Evolutionary conservation across 2,797 vertebrate species (phyloP).

Genomic region (Acanthornis magna): DNA sequence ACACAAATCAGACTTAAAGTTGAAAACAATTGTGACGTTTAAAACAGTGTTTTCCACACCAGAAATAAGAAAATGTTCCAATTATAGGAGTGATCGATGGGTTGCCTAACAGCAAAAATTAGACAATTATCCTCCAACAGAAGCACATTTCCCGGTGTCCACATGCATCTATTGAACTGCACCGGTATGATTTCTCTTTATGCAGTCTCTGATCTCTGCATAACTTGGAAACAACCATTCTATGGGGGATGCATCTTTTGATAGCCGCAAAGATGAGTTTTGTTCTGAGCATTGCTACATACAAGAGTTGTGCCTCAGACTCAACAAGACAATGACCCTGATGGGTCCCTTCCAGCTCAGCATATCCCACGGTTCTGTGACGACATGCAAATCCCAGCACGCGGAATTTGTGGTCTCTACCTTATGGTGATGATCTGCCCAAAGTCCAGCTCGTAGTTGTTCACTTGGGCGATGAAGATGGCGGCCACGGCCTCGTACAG

Average conservation of each 20-base stretch:
- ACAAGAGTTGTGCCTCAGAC: neutral
- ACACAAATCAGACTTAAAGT: neutral
- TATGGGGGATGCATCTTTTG: neutral
- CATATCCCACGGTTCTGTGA: fast-evolving
- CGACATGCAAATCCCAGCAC: neutral
- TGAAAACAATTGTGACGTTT: neutral
- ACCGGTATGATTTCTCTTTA: neutral
- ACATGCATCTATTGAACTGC: neutral
- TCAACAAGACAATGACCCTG: neutral
- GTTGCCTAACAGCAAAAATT: neutral
- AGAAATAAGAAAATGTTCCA: neutral
- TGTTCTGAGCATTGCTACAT: neutral
- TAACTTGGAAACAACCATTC: neutral
- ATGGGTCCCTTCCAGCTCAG: neutral
- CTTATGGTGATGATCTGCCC: conserved; percentile 98
- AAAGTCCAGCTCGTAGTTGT: conserved; percentile 96
- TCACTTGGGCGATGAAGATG: conserved; percentile 99
- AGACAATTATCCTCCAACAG: neutral
- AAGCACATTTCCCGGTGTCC: neutral
- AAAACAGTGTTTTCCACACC: neutral
- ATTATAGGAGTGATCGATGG: neutral
- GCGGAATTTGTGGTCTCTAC: conserved; percentile 56
- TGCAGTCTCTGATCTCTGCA: neutral
- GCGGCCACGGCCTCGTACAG: conserved; percentile 96
- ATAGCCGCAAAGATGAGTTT: neutral